Evolutionary conservation across 2,888 invertebrate species (phyloP), one percentile per base, ranked within the genome.

Genomic region (Folsomia candida): DNA sequence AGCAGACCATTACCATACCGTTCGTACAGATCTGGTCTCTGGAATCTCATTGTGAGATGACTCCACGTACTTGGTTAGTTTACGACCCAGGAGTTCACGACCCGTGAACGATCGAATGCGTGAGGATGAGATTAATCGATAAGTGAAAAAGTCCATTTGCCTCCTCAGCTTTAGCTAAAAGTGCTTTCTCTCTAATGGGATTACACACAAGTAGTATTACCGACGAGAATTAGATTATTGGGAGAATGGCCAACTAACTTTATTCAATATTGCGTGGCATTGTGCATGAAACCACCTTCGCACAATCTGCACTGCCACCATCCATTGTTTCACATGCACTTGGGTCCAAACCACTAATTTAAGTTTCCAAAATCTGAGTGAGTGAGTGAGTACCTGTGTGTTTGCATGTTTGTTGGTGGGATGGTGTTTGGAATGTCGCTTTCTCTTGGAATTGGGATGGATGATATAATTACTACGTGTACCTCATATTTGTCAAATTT

Each of bases 71-170:
- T 20, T 20, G 18, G 18, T 6, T 54, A 54, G 11, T 54, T 54
- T 54, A 54, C 20, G 54, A 54, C 54, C 54, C 54, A 6, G 54
- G 11, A 54, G 22, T 54, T 54, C 22, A 54, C 54, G 22, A 54
- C 18, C 54, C 18, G n/a, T 22, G 54, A 6, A 54, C 54, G 4
- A 54, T 22, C 20, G 22, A 54, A n/a, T 20, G 54, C 18, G 22
- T 6, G 54, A 54, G 54, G 54, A 54, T 18, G 54, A 54, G 54
- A 54, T 54, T 18, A 22, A 18, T 54, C 54, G 54, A 54, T 54
- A 54, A 54, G 54, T 54, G 54, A 54, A 54, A 54, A 54, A 54
- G 54, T 54, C 54, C 54, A 54, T 54, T 54, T 54, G 20, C 54
- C 20, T 22, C 22, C n/a, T n/a, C n/a, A n/a, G n/a, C 54, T 54